Percentiles rank a stretch among this genome's conserved stretches.
Evolutionary conservation across 2,888 invertebrate species (phyloP).

Genomic region (Nymphalis urticae): DNA sequence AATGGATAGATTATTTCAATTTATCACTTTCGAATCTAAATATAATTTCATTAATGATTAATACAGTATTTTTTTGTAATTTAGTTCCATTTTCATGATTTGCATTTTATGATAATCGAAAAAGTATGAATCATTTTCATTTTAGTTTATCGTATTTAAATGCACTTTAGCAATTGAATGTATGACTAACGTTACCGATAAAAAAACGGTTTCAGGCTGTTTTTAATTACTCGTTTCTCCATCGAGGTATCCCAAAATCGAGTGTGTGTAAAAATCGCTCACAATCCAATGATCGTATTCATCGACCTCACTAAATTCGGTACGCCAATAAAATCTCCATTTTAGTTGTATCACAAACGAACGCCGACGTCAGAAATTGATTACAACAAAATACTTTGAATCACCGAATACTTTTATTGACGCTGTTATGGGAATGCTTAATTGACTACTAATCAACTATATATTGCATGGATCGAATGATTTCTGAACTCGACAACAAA

Average conservation of each 20-base stretch:
- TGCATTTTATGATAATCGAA: too few species aligned
- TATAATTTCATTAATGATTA: too few species aligned
- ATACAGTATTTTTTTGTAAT: too few species aligned
- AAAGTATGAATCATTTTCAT: too few species aligned
- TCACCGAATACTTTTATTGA: conserved; percentile 78
- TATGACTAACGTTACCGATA: neutral
- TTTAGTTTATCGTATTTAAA: neutral
- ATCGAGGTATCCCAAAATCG: conserved; percentile 23
- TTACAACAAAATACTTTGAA: conserved; percentile 79
- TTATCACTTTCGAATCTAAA: conserved; percentile 16
- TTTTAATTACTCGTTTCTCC: neutral
- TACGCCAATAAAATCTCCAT: conserved; percentile 77
- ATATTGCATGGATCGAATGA: conserved; percentile 31
- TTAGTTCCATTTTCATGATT: too few species aligned
- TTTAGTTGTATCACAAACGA: conserved; percentile 70
- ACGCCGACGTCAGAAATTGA: conserved; percentile 78
- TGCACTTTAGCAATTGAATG: neutral
- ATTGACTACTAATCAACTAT: conserved; percentile 63
- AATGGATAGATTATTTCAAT: neutral
- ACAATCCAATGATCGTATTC: conserved; percentile 33
- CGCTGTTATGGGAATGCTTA: conserved; percentile 75
- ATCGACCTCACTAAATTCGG: conserved; percentile 76
- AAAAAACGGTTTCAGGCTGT: neutral
- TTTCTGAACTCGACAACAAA: conserved; percentile 14
- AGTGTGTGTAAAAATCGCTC: conserved; percentile 35